These are phyloP conservation scores for Tenthredo livida DNA, from an alignment of 2,888 invertebrate genomes.

Conservation along the genomic window DNA sequence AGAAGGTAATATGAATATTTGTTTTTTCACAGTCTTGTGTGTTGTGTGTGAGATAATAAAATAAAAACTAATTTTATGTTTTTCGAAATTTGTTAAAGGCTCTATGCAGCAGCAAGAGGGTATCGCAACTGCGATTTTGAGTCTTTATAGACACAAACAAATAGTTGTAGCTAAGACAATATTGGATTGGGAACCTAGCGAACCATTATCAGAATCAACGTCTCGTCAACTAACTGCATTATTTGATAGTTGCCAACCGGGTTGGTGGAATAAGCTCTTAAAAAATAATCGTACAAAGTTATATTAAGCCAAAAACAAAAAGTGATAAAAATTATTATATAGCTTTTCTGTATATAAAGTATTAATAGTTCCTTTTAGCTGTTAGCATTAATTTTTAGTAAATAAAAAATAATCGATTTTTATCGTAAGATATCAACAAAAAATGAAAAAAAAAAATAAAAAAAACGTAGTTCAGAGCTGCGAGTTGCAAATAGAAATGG, in stretches of 20 bases:
- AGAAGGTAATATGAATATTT: constrained; percentile 63
- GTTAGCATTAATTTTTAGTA: not conserved
- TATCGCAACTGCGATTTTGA: constrained; percentile 68
- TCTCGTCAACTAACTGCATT: constrained; percentile 65
- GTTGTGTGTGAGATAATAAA: not conserved
- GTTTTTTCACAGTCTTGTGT: not conserved
- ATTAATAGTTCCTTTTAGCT: not conserved
- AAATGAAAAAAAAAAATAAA: too few relatives aligned
- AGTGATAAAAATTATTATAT: not conserved
- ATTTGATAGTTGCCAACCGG: constrained; percentile 56
- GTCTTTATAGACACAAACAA: constrained; percentile 65
- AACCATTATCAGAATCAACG: constrained; percentile 61
- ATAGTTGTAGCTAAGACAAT: constrained; percentile 60
- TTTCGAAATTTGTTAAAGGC: constrained; percentile 58
- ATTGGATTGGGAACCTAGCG: constrained; percentile 68
- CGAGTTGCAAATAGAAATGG: not conserved
- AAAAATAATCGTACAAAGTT: constrained; percentile 3
- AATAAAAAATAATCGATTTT: not conserved
- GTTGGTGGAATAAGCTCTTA: constrained; percentile 62
- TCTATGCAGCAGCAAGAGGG: constrained; percentile 71
- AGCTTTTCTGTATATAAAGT: constrained; percentile 6
- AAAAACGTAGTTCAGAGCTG: not conserved
- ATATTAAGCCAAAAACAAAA: not conserved
- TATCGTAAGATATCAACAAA: not conserved
- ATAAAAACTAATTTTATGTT: constrained; percentile 28